These are phyloP conservation scores for Sinodicranocentrus sp. DNA, from an alignment of 2,888 invertebrate genomes.

Conservation along the genomic window DNA sequence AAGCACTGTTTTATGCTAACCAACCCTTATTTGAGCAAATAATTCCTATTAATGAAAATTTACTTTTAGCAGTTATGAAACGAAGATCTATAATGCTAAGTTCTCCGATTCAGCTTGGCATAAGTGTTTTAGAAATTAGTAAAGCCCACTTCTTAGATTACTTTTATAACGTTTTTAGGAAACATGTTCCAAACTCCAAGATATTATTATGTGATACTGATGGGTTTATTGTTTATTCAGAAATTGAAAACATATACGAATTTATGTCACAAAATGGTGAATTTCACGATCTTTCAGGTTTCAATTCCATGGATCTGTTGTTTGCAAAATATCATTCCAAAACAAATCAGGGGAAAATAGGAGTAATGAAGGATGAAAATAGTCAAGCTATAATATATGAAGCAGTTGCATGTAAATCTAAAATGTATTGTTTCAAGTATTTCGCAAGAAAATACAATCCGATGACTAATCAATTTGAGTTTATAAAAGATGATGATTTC, in stretches of 20 bases:
- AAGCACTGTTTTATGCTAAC: neutral
- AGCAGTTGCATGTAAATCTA: neutral
- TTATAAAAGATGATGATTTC: neutral
- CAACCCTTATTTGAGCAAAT: neutral
- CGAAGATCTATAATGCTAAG: neutral
- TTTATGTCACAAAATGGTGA: neutral
- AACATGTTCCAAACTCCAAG: no score
- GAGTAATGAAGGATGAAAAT: conserved; percentile 7
- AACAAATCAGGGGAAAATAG: neutral
- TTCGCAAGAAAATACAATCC: neutral
- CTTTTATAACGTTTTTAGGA: conserved; percentile 14
- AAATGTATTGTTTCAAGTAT: conserved; percentile 11
- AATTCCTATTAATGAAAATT: neutral
- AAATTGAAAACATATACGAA: conserved; percentile 8
- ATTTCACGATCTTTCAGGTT: neutral
- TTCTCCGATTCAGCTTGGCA: conserved; percentile 16
- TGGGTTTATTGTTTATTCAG: conserved; percentile 6
- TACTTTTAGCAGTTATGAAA: neutral
- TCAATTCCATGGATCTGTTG: neutral
- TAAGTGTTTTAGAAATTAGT: neutral
- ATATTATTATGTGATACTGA: no score
- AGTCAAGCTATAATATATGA: neutral
- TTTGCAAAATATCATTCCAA: neutral
- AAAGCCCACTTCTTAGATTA: conserved; percentile 1
- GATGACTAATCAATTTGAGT: neutral